Evolutionary conservation across 2,113 vertebrate genomes (phyloP).

Genomic region (Malurus elegans): DNA sequence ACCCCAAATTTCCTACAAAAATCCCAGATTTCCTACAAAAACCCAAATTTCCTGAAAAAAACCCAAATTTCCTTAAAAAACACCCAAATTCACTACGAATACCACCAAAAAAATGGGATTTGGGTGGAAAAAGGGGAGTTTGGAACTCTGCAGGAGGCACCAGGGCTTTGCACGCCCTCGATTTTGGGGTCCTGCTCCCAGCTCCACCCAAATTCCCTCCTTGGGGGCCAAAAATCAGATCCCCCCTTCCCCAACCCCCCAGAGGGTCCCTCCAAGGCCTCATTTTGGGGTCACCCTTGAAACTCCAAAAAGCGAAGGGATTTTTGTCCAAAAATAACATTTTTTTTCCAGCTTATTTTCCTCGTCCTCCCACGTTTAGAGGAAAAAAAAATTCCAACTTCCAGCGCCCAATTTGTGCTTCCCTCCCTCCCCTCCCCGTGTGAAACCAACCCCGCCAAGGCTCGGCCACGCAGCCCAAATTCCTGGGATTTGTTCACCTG

Average conservation of each 20-base stretch:
- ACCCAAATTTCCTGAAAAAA: too few species aligned
- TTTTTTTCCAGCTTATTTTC: neutral
- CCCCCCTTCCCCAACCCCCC: neutral
- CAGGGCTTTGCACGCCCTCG: fast-evolving
- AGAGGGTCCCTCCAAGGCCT: too few species aligned
- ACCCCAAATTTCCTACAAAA: neutral
- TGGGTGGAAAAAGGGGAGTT: neutral
- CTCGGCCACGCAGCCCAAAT: neutral
- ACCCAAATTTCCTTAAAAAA: too few species aligned
- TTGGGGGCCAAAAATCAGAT: fast-evolving
- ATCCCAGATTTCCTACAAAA: neutral
- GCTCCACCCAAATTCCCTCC: neutral
- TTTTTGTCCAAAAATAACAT: neutral
- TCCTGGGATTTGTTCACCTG: neutral
- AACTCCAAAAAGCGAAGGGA: fast-evolving
- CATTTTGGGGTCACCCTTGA: fast-evolving
- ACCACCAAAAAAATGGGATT: neutral
- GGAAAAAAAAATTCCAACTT: neutral
- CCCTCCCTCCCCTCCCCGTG: neutral
- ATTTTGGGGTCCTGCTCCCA: neutral
- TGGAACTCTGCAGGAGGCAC: neutral
- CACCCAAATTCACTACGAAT: too few species aligned
- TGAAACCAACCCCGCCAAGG: neutral
- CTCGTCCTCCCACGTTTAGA: neutral
- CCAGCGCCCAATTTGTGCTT: fast-evolving